Percentiles rank a stretch among this genome's conserved stretches.
Conservation (phyloP, 2,888 invertebrate species). For the Adelphocoris suturalis region DNA sequence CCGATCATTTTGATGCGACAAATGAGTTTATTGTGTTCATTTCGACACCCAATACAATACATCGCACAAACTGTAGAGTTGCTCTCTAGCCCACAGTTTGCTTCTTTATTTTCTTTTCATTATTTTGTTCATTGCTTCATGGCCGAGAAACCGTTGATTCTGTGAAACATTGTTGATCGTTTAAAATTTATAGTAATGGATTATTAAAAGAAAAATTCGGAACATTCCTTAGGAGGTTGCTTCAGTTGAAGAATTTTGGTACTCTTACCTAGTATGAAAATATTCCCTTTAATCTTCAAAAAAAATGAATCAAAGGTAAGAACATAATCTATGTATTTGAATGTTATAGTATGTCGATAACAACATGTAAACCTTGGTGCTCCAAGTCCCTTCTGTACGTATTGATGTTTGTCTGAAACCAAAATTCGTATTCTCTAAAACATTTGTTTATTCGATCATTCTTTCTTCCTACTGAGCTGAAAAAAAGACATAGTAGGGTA, state of each 20-base stretch:
- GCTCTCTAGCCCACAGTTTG: neutral
- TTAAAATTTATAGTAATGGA: too few relatives aligned
- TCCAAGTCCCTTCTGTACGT: neutral
- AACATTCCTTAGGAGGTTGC: slow-evolving; percentile 7
- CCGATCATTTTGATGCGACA: too few relatives aligned
- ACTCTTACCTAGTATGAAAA: neutral
- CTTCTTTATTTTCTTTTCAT: neutral
- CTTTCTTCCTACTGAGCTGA: slow-evolving; percentile 26
- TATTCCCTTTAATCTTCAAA: neutral
- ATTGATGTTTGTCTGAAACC: neutral
- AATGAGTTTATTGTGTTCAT: neutral
- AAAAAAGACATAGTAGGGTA: slow-evolving; percentile 38
- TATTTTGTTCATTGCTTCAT: neutral
- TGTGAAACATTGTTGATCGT: too few relatives aligned
- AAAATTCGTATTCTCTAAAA: neutral
- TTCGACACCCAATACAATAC: neutral
- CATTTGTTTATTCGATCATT: neutral
- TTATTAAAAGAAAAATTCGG: neutral
- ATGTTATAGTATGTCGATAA: slow-evolving; percentile 20
- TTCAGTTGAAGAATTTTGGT: neutral
- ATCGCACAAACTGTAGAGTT: neutral
- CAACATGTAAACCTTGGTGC: neutral
- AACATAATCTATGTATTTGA: slow-evolving; percentile 11
- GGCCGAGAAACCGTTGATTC: too few relatives aligned
- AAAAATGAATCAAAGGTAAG: slow-evolving; percentile 4